Evolutionary conservation across 2,113 vertebrate species (phyloP).

Genomic region (Dasyornis broadbenti): DNA sequence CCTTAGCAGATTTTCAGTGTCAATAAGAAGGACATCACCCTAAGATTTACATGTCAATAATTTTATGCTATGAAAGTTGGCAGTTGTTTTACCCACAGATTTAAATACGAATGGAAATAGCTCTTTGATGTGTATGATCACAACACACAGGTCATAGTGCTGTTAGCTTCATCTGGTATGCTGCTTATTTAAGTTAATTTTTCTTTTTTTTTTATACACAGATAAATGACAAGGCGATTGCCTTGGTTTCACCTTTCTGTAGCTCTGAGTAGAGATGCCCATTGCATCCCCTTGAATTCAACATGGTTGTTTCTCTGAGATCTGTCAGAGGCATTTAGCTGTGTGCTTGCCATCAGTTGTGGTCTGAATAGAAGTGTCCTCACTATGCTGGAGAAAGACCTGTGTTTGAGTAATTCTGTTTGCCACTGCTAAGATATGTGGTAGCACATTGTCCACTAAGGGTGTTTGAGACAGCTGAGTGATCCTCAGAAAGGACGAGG

Average conservation of each 20-base stretch:
- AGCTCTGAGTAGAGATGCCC: background rate
- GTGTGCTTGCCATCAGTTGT: background rate
- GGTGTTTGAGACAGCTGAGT: background rate
- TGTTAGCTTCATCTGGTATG: background rate
- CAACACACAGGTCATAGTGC: background rate
- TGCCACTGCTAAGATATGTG: background rate
- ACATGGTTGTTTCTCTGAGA: rapidly evolving
- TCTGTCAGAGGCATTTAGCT: background rate
- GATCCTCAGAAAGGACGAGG: background rate
- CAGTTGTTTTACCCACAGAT: background rate
- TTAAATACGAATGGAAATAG: background rate
- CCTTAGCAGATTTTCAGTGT: background rate
- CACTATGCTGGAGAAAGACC: background rate
- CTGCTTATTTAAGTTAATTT: background rate
- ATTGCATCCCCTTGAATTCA: background rate
- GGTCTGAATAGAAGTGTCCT: background rate
- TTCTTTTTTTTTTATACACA: background rate
- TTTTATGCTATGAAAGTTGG: background rate
- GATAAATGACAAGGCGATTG: background rate
- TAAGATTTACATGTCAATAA: background rate
- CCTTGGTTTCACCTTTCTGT: background rate
- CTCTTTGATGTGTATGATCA: background rate
- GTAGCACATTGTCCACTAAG: background rate
- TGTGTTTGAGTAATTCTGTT: background rate
- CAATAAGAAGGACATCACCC: background rate